These are phyloP conservation scores for Gonioctena quinquepunctata DNA, from an alignment of 1,140 invertebrate genomes.

Conservation along the genomic window DNA sequence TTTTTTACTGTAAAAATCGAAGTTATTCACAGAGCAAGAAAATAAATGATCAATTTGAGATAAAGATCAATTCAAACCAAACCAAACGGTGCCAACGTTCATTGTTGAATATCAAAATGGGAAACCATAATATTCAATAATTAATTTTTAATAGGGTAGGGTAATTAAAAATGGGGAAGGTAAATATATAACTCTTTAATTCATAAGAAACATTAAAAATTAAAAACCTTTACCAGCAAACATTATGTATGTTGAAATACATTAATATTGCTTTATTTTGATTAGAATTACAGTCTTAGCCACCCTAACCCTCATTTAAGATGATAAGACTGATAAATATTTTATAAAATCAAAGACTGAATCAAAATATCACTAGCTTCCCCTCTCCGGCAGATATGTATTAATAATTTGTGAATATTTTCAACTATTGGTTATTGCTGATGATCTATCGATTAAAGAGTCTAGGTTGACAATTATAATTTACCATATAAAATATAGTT, in stretches of 20 bases:
- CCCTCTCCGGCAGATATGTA: no score
- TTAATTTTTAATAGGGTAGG: not conserved
- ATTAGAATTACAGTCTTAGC: conserved; percentile 32
- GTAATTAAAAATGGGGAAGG: not conserved
- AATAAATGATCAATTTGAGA: no score
- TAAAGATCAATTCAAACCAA: no score
- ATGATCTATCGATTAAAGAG: no score
- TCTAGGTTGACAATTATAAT: no score
- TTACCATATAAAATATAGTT: not conserved
- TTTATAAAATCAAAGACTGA: conserved; percentile 6
- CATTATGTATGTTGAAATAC: conserved; percentile 42
- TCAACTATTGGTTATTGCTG: not conserved
- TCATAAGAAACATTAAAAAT: not conserved
- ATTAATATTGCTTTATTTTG: conserved; percentile 41
- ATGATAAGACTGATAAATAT: conserved; percentile 8
- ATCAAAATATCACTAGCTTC: conserved; percentile 6
- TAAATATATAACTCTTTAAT: conserved; percentile 3
- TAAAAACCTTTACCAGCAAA: conserved; percentile 43
- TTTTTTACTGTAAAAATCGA: no score
- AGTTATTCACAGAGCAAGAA: no score
- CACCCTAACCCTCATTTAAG: conserved; percentile 24
- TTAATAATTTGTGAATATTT: not conserved
- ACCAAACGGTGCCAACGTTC: no score
- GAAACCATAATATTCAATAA: no score
- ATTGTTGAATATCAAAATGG: no score